Evolutionary conservation across 1,140 invertebrate species (phyloP).

Genomic region (Lethrus apterus): DNA sequence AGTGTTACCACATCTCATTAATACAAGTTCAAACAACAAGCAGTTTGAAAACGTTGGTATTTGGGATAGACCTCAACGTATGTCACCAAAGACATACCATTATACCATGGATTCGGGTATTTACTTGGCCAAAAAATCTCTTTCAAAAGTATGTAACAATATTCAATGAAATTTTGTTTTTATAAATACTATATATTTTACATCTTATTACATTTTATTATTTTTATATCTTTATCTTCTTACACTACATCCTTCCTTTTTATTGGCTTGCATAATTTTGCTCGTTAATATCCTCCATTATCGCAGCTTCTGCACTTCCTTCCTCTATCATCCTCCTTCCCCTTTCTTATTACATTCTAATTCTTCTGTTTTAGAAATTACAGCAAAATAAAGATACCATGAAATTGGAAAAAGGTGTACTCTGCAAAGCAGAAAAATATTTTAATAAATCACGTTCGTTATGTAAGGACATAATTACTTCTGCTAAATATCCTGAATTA

Average conservation of each 20-base stretch:
- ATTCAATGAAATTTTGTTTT: too few species aligned
- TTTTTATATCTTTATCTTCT: too few species aligned
- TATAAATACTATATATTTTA: too few species aligned
- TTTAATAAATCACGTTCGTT: slow-evolving; percentile 54
- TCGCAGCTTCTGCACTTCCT: too few species aligned
- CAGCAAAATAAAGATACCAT: too few species aligned
- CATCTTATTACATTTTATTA: too few species aligned
- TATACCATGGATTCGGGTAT: slow-evolving; percentile 45
- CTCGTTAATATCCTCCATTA: too few species aligned
- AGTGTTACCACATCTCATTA: slow-evolving; percentile 41
- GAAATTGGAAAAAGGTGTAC: slow-evolving; percentile 14
- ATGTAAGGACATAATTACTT: slow-evolving; percentile 52
- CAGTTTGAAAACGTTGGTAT: slow-evolving; percentile 43
- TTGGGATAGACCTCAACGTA: slow-evolving; percentile 48
- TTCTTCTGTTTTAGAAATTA: too few species aligned
- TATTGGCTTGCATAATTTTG: too few species aligned
- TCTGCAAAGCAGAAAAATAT: slow-evolving; percentile 37
- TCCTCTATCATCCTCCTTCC: too few species aligned
- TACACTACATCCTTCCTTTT: too few species aligned
- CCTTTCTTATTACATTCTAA: too few species aligned
- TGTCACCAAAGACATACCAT: slow-evolving; percentile 42
- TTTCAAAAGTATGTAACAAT: slow-evolving; percentile 18
- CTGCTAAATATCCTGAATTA: slow-evolving; percentile 49
- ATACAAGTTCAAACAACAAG: slow-evolving; percentile 38
- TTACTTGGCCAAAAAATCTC: slow-evolving; percentile 28